Percentiles rank a stretch among this genome's conserved stretches.
Conservation (phyloP, 2,113 vertebrate species). For the Callocephalon fimbriatum region DNA sequence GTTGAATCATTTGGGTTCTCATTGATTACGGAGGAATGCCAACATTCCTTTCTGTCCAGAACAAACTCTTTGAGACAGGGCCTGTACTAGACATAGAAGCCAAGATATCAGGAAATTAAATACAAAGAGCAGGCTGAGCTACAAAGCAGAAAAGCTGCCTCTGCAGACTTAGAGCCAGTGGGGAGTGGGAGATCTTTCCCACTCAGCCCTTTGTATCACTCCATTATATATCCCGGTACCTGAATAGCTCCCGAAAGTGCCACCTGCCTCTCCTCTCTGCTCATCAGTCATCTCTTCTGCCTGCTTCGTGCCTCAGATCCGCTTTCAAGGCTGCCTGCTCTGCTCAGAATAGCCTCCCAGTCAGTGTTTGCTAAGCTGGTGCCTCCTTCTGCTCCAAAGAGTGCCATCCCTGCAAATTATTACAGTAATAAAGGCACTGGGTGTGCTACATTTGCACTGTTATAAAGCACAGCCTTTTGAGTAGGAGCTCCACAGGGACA, state of each 20-base stretch:
- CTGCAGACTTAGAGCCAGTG: neutral
- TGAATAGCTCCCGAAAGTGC: conserved; percentile 7
- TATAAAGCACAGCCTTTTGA: conserved; percentile 32
- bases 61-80: neutral
- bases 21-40: neutral
- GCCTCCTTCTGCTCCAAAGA: conserved; percentile 59
- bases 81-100: rapidly evolving
- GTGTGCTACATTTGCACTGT: conserved; percentile 45
- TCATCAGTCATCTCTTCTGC: conserved; percentile 12
- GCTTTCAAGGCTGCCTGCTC: conserved; percentile 35
- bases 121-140: neutral
- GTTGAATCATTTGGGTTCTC: neutral
- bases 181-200: neutral
- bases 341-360: conserved; percentile 51
- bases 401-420: conserved; percentile 63
- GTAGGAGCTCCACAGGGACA: conserved; percentile 14
- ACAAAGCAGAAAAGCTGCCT: neutral
- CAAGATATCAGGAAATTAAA: neutral
- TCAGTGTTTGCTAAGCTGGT: conserved; percentile 46
- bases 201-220: neutral
- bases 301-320: neutral
- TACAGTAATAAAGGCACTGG: conserved; percentile 49
- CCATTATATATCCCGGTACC: conserved; percentile 37
- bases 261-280: conserved; percentile 9
- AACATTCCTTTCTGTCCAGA: neutral